phyloP scores from a whole-genome alignment of 92 coral and sea anemone genomes.

The Siderastrea radians region DNA sequence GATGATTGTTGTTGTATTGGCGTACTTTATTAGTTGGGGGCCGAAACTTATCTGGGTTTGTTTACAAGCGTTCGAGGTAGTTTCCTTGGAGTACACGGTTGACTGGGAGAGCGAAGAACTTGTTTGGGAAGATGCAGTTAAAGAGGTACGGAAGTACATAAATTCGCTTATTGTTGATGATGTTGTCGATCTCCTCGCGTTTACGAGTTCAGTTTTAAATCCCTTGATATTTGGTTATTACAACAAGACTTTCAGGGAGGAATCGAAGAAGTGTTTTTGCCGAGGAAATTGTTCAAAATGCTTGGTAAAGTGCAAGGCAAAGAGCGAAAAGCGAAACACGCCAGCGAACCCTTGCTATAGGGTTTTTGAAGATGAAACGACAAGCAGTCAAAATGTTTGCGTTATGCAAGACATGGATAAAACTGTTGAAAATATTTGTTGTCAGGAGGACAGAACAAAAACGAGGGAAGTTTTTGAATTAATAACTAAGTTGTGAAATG shows the following conservation, averaged over 20 bases:
- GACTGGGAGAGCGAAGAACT: constrained; percentile 26
- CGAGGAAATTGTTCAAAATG: not conserved
- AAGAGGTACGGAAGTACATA: constrained; percentile 7
- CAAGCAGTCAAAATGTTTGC: not conserved
- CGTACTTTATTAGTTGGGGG: constrained; percentile 71
- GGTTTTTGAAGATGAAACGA: not conserved
- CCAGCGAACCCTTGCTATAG: not conserved
- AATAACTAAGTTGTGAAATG: constrained; percentile 11
- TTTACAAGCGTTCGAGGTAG: constrained; percentile 28
- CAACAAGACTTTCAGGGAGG: constrained; percentile 51
- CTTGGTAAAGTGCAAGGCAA: not conserved
- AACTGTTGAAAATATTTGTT: not conserved
- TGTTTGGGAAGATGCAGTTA: not conserved
- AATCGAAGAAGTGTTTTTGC: constrained; percentile 33
- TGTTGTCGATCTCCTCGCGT: constrained; percentile 26
- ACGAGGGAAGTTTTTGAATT: not conserved
- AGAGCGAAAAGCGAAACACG: not conserved
- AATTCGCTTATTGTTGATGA: constrained; percentile 15
- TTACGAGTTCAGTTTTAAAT: constrained; percentile 59
- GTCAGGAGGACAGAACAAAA: not conserved
- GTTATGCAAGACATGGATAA: not conserved
- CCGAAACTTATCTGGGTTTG: constrained; percentile 46
- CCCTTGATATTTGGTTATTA: constrained; percentile 59
- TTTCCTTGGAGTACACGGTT: constrained; percentile 7
- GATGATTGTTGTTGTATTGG: constrained; percentile 52